Base-by-base conservation (phyloP, 2,888 invertebrate species). In the Lottia gigantea region DNA sequence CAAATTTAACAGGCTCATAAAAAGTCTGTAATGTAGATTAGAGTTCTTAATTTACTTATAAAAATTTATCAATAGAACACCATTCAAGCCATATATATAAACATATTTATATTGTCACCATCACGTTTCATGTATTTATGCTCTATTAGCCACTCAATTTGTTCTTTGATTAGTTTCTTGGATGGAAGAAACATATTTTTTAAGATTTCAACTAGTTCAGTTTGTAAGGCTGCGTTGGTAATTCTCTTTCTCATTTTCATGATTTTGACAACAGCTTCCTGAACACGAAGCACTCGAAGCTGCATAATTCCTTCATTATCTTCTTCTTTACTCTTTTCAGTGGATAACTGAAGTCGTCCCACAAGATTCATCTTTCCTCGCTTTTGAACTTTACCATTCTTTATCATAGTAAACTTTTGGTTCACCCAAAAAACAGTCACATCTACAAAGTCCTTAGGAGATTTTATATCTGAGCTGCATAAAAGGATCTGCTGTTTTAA, bases 161-260 rank as follows among this genome's bases (percentile, higher is more conserved):
- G 98, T 90, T 99, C 98, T 90, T 99, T 99, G 83, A 99, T 98
- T 94, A 99, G 95, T 90, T 98, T 98, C 90, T 97, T 97, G 76
- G 97, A 96, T 40, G 99, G 99, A 86, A 98, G 91, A 91, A 99
- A 99, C 97, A 99, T 98, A 88, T 98, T 97, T 90, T 98, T 98
- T 82, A 99, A 90, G 87, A 99, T 97, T 90, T 99, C 98, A 23
- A 99, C 94, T 72, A 99, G 91, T 91, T 99, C 98, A 71, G 96
- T 95, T 91, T 98, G 98, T 76, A 99, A 91, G 80, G 97, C 95
- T 67, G 95, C 96, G 89, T 98, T 97, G 65, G 94, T 94, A 76
- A 98, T 94, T 75, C 93, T 92, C 89, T 98, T 98, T 74, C 99
- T 92, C 95, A 97, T 98, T 90, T 99, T 99, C 90, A 99, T 91